These are phyloP conservation scores for Paracanthobrama guichenoti DNA, from an alignment of 2,113 vertebrate genomes.

Conservation along the genomic window DNA sequence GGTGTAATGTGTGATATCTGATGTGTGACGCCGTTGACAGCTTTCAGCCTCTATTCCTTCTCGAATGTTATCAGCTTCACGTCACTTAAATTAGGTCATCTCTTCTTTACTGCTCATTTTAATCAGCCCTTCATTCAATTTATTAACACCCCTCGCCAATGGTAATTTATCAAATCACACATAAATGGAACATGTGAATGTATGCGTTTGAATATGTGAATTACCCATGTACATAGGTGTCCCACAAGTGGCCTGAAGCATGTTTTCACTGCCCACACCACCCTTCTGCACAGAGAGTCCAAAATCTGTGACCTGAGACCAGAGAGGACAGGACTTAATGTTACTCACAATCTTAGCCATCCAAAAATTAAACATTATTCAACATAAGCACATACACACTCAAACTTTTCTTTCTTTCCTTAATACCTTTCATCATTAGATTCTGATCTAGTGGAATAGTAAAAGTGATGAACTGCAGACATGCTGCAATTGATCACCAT, in stretches of 20 bases:
- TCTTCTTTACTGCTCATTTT: conserved; percentile 42
- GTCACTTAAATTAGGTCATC: conserved; percentile 51
- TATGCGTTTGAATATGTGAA: conserved; percentile 48
- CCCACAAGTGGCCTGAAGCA: conserved; percentile 81
- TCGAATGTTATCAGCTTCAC: conserved; percentile 38
- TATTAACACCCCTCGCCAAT: conserved; percentile 40
- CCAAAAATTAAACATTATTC: conserved; percentile 20
- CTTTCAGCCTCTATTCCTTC: conserved; percentile 7
- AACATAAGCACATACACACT: conserved; percentile 11
- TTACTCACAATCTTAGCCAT: conserved; percentile 6
- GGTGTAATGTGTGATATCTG: conserved; percentile 17
- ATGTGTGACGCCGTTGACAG: conserved; percentile 35
- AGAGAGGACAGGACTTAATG: conserved; percentile 15
- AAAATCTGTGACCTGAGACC: conserved; percentile 83
- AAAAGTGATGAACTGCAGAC: conserved; percentile 30
- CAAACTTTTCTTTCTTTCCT: neutral
- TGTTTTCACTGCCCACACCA: conserved; percentile 78
- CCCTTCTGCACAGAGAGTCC: conserved; percentile 81
- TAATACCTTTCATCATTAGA: conserved; percentile 22
- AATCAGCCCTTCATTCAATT: conserved; percentile 49
- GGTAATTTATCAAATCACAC: conserved; percentile 40
- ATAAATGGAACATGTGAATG: conserved; percentile 29
- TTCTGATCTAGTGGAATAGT: conserved; percentile 30
- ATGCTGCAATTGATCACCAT: conserved; percentile 13
- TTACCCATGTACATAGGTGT: conserved; percentile 85